Conservation (phyloP, 1,140 invertebrate genomes). For the Brachionus angularis region DNA sequence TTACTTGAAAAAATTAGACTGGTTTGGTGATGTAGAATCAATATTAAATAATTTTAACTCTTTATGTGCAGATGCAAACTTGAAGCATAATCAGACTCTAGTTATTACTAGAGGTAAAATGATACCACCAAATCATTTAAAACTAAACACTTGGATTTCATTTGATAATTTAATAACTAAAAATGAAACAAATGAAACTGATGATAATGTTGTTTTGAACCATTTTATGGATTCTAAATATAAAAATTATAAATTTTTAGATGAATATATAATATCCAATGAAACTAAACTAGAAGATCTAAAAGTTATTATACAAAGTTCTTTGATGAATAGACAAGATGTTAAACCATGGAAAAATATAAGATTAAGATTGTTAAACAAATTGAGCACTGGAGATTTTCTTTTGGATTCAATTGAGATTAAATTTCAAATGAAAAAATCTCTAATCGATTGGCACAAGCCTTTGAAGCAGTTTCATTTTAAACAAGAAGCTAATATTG, state of each 20-base stretch:
- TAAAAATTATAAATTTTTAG: constrained; percentile 1
- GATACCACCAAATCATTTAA: constrained; percentile 11
- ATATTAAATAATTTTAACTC: not conserved
- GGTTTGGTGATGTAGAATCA: constrained; percentile 18
- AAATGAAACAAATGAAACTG: not conserved
- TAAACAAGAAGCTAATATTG: not conserved
- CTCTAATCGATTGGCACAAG: constrained; percentile 24
- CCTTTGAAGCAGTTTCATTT: constrained; percentile 4
- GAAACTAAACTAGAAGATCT: constrained; percentile 6
- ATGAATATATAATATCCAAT: constrained; percentile 16
- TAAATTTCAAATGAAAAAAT: constrained; percentile 9
- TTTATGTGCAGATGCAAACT: not conserved
- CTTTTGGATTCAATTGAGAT: not conserved
- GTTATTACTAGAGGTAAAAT: constrained; percentile 4
- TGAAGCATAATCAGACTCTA: constrained; percentile 20
- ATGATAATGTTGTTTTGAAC: not conserved
- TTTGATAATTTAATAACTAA: no score
- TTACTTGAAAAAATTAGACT: constrained; percentile 16
- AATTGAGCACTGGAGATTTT: not conserved
- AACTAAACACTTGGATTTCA: not conserved
- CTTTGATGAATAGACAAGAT: not conserved
- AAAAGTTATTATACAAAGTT: not conserved
- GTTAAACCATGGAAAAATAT: not conserved
- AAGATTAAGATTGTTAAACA: not conserved
- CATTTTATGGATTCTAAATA: not conserved